Evolutionary conservation across 2,888 invertebrate genomes (phyloP).

Genomic region (Polylopha cassiicola): DNA sequence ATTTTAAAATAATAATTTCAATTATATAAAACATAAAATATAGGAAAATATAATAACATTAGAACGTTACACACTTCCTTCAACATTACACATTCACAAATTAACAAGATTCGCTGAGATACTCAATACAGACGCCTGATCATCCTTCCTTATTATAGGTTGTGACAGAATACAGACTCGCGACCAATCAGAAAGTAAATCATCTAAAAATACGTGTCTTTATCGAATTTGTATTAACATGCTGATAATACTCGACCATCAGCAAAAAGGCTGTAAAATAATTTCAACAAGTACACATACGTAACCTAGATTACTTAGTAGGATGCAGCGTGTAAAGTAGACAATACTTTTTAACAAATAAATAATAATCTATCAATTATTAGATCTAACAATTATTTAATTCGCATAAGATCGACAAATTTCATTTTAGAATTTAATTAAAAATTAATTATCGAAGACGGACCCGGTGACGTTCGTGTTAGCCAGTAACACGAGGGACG

Average conservation of each 20-base stretch:
- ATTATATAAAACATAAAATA: slow-evolving; percentile 40
- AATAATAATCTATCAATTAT: slow-evolving; percentile 50
- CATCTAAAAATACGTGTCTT: slow-evolving; percentile 42
- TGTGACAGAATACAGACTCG: slow-evolving; percentile 12
- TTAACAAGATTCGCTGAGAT: slow-evolving; percentile 38
- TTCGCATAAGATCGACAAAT: slow-evolving; percentile 57
- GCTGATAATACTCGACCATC: slow-evolving; percentile 41
- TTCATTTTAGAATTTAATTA: slow-evolving; percentile 57
- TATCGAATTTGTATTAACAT: slow-evolving; percentile 38
- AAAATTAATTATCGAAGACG: slow-evolving; percentile 39
- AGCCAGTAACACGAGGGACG: slow-evolving; percentile 48
- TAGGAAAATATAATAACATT: slow-evolving; percentile 51
- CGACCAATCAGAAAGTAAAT: slow-evolving; percentile 10
- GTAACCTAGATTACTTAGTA: slow-evolving; percentile 41
- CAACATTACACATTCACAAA: slow-evolving; percentile 43
- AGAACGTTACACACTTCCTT: slow-evolving; percentile 47
- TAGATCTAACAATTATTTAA: slow-evolving; percentile 48
- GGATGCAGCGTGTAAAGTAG: slow-evolving; percentile 48
- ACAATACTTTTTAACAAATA: slow-evolving; percentile 54
- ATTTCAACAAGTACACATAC: slow-evolving; percentile 58
- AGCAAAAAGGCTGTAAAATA: slow-evolving; percentile 44
- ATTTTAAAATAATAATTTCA: slow-evolving; percentile 38
- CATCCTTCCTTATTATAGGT: slow-evolving; percentile 37
- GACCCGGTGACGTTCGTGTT: slow-evolving; percentile 47
- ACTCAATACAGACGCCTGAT: slow-evolving; percentile 31